These are phyloP conservation scores for Microcebus ravelobensis DNA, from an alignment of 2,113 vertebrate species.

Conservation along the genomic window DNA sequence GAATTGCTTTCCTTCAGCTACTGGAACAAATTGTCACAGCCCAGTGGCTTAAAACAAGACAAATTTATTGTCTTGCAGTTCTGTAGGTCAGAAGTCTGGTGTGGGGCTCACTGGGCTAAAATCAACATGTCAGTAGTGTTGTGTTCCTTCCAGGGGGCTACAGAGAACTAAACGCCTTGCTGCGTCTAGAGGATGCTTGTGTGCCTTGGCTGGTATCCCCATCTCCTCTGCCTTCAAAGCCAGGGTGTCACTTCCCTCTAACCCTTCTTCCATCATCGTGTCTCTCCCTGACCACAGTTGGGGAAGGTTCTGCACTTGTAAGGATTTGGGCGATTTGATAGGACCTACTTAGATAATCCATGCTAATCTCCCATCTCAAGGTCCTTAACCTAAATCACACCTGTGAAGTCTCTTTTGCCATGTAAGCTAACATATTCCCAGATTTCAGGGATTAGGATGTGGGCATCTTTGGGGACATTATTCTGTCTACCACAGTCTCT, in stretches of 20 bases:
- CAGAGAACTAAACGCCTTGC: background rate
- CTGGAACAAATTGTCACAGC: background rate
- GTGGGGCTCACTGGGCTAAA: background rate
- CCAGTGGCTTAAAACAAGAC: background rate
- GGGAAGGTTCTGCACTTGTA: background rate
- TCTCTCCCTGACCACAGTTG: background rate
- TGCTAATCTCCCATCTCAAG: background rate
- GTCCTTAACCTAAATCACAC: no score
- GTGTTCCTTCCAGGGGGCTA: background rate
- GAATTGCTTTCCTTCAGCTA: background rate
- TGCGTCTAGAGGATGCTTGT: background rate
- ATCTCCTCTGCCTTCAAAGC: background rate
- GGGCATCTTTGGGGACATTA: background rate
- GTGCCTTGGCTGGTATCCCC: fast-evolving
- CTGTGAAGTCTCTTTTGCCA: background rate
- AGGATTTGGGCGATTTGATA: background rate
- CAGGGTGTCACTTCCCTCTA: background rate
- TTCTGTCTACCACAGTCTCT: background rate
- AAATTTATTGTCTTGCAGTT: background rate
- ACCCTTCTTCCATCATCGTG: no score
- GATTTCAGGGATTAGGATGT: background rate
- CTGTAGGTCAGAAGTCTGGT: background rate
- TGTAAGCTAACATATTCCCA: background rate
- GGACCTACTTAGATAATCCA: background rate
- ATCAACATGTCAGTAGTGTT: no score